A percentile compares a stretch with the other conserved stretches of the same genome.
Conservation (phyloP, 2,888 invertebrate genomes). For the Sesamia inferens region DNA sequence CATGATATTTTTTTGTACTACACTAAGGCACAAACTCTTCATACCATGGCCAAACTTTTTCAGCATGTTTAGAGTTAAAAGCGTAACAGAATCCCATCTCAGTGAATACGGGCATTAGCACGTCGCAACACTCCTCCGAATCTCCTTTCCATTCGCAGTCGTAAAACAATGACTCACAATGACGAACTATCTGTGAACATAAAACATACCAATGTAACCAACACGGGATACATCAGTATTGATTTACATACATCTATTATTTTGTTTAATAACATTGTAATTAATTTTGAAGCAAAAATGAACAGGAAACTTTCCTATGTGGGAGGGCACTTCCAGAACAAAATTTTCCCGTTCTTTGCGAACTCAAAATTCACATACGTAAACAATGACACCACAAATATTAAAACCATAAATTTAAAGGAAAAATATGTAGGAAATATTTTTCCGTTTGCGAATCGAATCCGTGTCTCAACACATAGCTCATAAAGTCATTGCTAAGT, state of each 20-base stretch:
- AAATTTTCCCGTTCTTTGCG: background rate
- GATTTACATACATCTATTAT: background rate
- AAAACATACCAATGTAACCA: conserved; percentile 1
- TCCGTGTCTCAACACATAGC: background rate
- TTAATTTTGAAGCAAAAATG: background rate
- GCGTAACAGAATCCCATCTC: conserved; percentile 94
- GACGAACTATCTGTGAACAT: conserved; percentile 87
- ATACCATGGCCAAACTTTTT: conserved; percentile 89
- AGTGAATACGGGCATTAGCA: conserved; percentile 92
- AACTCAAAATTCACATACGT: background rate
- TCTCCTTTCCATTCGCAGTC: conserved; percentile 93
- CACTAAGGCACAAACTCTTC: background rate
- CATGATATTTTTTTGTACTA: too few species aligned
- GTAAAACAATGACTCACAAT: conserved; percentile 91
- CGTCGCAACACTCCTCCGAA: conserved; percentile 91
- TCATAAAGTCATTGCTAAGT: background rate
- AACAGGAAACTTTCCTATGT: too few species aligned
- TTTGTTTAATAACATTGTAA: background rate
- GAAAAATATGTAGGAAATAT: too few species aligned
- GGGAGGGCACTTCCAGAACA: background rate
- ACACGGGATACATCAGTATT: conserved; percentile 6
- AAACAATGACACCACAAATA: background rate
- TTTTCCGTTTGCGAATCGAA: background rate
- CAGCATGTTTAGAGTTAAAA: conserved; percentile 92
- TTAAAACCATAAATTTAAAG: too few species aligned